These are phyloP conservation scores for Ligdia adustata DNA, from an alignment of 2,888 invertebrate species.

Conservation along the genomic window DNA sequence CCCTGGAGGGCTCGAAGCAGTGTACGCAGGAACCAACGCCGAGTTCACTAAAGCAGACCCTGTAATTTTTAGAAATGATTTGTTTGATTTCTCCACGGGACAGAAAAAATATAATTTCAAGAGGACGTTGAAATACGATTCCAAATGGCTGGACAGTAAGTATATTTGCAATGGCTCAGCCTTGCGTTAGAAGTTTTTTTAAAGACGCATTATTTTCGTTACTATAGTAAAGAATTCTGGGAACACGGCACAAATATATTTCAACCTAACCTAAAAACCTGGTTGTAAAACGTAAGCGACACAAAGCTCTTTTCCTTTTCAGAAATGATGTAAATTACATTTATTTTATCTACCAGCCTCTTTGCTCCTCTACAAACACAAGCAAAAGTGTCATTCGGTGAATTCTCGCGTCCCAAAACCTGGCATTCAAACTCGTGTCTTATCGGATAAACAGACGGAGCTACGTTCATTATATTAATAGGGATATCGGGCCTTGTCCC, in stretches of 20 bases:
- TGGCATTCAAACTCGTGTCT: slow-evolving; percentile 37
- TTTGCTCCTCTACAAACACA: slow-evolving; percentile 16
- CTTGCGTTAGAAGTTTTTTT: background rate
- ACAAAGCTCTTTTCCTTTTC: background rate
- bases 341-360: slow-evolving; percentile 9
- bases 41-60: slow-evolving; percentile 89
- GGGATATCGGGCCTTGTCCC: slow-evolving; percentile 51
- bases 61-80: slow-evolving; percentile 88
- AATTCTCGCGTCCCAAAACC: slow-evolving; percentile 25
- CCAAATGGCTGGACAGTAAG: slow-evolving; percentile 90
- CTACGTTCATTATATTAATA: slow-evolving; percentile 53
- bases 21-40: slow-evolving; percentile 89
- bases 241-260: no score
- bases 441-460: slow-evolving; percentile 45
- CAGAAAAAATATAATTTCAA: slow-evolving; percentile 86
- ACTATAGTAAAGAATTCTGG: no score
- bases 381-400: slow-evolving; percentile 16
- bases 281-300: background rate
- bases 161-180: slow-evolving; percentile 31
- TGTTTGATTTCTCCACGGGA: slow-evolving; percentile 85
- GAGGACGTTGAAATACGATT: slow-evolving; percentile 87
- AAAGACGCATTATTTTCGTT: no score
- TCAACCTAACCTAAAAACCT: background rate
- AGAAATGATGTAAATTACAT: slow-evolving; percentile 9
- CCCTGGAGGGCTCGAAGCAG: slow-evolving; percentile 85